Evolutionary conservation across 92 coral and sea anemone genomes (phyloP), one percentile per base, ranked within the genome.

Genomic region (Porites divaricata): DNA sequence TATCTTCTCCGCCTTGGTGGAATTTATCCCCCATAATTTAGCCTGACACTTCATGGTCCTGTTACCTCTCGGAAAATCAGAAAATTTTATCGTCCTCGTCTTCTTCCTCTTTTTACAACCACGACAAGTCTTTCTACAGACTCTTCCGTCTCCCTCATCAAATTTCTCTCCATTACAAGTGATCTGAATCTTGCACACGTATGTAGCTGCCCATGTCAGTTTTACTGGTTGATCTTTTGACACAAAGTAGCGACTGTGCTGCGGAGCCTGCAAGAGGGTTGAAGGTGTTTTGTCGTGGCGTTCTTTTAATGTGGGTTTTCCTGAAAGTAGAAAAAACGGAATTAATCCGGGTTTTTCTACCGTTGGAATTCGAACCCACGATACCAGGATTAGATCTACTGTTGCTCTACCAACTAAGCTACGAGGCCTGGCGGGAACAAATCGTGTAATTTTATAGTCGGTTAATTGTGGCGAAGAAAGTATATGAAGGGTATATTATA

Each of bases 181-280:
- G 16, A 80, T 53, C 28, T 80, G 75, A 1, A 80, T 69, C 28
- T 26, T 35, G 75, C 84, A 80, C 1, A 80, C 84, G 41, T 80
- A 13, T 26, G 12, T 11, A 17, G 75, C 84, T 1, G 23, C 75
- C 74, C 75, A 80, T 10, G 75, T 67, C 13, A 80, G 75, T 3
- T 67, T 68, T 3, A 6, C 84, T 0, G 84, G 17, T 9, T 67
- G 35, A 2, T 69, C 24, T 20, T n/a, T 65, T 13, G 75, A 22
- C 75, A 80, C 84, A 8, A 21, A 80, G 9, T 80, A 68, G n/a
- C 24, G 75, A 52, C 56, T 77, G 6, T 6, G 15, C 9, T 26
- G 75, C 14, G 84, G 84, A 22, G 24, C 17, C 9, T 56, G 74
- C 0, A 54, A 11, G 54, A 80, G 54, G 8, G 56, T 19, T 1